Base-by-base conservation (phyloP, 2,797 vertebrate species). In the Tamandua tetradactyla region DNA sequence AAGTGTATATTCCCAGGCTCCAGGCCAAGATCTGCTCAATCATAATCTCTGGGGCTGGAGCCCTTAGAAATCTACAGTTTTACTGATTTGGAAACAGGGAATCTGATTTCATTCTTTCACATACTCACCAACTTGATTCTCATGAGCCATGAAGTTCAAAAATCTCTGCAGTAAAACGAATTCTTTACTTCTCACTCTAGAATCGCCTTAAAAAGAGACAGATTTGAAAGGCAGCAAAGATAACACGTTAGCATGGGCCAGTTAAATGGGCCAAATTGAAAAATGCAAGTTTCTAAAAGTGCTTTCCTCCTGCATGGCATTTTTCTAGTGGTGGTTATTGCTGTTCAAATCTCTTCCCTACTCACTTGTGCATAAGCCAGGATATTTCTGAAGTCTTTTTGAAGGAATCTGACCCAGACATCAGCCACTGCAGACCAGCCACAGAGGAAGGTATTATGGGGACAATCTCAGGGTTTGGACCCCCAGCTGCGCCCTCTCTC, bases 181-280 rank as follows among this genome's bases (percentile, higher is more conserved):
- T 68, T 44, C 80, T 17, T 85, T 35, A 44, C 42, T 42, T 49
- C 8, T 75, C 30, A 64, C 66, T 81, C 72, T 14, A 22, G 30
- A 61, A 13, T 71, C 49, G 35, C 84, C 55, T 69, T 68, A 37
- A 95, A 84, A 93, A 72, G 82, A 88, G 80, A 64, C 42, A 55
- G 72, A 62, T 64, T 14, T 87, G 82, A 55, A 76, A 25, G 55
- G 11, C 59, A 20, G 74, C 57, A 49, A 52, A 94, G 40, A n/a
- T 11, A 18, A 14, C 5, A 0, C 0, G 0, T 11, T n/a, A 44
- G 57, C 55, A 40, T 7, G 18, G 66, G 40, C 80, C 18, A 22
- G 15, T 57, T 64, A 59, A 42, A 72, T 5, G 5, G n/a, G 55
- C 85, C 22, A 1, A 15, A 5, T 4, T 18, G 74, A 32, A 49